These are phyloP conservation scores for Drosophila barbarae DNA, from an alignment of 2,888 invertebrate species.

Conservation along the genomic window DNA sequence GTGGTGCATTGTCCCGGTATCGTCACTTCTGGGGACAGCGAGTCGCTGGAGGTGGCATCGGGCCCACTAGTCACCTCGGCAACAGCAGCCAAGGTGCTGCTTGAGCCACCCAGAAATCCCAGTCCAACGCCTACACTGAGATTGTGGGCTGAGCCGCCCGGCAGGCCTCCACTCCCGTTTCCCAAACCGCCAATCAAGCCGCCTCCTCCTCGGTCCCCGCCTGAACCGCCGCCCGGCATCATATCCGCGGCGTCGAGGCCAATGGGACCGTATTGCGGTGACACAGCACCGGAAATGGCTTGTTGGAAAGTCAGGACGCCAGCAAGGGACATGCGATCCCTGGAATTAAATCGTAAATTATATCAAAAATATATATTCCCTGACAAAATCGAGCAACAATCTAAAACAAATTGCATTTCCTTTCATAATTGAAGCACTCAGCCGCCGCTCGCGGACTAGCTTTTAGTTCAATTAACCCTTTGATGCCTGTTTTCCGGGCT, in stretches of 20 bases:
- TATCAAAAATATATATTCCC: too few species aligned
- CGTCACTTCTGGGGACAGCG: conserved; percentile 1
- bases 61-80: conserved; percentile 62
- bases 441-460: not conserved
- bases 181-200: not conserved
- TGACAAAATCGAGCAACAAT: not conserved
- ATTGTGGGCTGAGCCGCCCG: conserved; percentile 21
- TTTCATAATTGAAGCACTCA: conserved; percentile 1
- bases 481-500: not conserved
- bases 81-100: conserved; percentile 50
- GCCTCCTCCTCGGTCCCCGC: not conserved
- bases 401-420: conserved; percentile 4
- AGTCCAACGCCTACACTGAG: conserved; percentile 18
- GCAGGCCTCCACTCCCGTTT: conserved; percentile 12
- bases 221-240: not conserved
- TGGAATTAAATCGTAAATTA: conserved; percentile 42
- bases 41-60: conserved; percentile 47
- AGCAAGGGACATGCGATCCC: conserved; percentile 72
- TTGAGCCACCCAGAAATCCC: conserved; percentile 48
- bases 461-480: not conserved
- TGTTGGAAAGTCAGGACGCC: conserved; percentile 78
- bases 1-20: not conserved
- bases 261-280: conserved; percentile 71
- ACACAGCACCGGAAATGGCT: conserved; percentile 78
- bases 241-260: conserved; percentile 28